Percentiles rank a stretch among this genome's conserved stretches.
Evolutionary conservation across 2,113 vertebrate species (phyloP).

Genomic region (Silurus asotus): DNA sequence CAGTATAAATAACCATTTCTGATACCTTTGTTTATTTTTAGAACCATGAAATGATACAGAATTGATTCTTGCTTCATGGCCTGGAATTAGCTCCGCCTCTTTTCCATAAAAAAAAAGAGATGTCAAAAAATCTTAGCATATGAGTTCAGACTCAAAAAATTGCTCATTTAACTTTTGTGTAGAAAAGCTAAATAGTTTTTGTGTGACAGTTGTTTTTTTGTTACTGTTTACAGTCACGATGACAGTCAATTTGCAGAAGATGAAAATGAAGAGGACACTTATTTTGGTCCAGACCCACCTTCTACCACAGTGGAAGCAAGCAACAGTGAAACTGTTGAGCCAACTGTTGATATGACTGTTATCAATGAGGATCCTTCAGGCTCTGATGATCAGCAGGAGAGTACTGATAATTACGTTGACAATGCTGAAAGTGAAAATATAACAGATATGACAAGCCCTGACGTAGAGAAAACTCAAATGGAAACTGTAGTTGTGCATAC

Average conservation of each 20-base stretch:
- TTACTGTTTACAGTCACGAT: slow-evolving; percentile 31
- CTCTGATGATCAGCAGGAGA: slow-evolving; percentile 19
- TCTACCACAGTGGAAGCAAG: slow-evolving; percentile 11
- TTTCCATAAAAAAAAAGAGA: not conserved
- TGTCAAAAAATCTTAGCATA: not conserved
- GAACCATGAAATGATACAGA: not conserved
- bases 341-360: too few species aligned
- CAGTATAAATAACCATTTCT: not conserved
- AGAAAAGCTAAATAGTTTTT: not conserved
- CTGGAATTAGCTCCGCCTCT: not conserved
- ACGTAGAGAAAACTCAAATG: not conserved
- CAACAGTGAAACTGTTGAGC: not conserved
- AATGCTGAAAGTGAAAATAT: not conserved
- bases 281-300: slow-evolving; percentile 35
- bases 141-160: not conserved
- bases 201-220: not conserved
- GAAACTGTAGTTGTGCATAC: not conserved
- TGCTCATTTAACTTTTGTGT: not conserved
- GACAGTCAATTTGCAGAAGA: not conserved
- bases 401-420: not conserved
- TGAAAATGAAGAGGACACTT: slow-evolving; percentile 35
- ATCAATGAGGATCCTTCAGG: slow-evolving; percentile 4
- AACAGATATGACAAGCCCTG: not conserved
- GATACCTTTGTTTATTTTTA: not conserved
- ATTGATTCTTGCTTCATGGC: not conserved